Evolutionary conservation across 2,113 vertebrate species (phyloP).

Genomic region (Nibea coibor): DNA sequence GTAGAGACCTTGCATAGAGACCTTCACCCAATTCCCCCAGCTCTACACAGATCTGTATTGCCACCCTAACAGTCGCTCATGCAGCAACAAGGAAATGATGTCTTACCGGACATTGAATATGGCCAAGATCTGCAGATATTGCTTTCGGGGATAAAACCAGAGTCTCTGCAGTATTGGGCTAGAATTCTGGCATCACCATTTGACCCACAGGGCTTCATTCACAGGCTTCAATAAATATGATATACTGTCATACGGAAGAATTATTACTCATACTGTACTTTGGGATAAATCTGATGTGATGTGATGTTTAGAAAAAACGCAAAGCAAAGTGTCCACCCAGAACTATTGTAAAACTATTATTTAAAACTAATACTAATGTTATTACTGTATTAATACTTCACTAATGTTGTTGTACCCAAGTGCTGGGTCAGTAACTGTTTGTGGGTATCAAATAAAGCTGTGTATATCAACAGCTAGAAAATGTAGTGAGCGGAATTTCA

Average conservation of each 20-base stretch:
- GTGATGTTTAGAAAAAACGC: background rate
- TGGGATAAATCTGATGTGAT: background rate
- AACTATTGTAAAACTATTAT: background rate
- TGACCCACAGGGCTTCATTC: too few species aligned
- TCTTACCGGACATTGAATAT: background rate
- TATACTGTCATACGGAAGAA: too few species aligned
- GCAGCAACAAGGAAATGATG: background rate
- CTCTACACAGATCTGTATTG: too few species aligned
- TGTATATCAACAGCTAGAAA: background rate
- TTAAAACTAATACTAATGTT: too few species aligned
- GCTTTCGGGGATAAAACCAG: background rate
- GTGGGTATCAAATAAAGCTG: background rate
- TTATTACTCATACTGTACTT: too few species aligned
- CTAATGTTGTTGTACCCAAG: background rate
- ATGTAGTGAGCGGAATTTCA: constrained; percentile 1
- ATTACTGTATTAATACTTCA: background rate
- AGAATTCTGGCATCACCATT: background rate
- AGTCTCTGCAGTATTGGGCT: background rate
- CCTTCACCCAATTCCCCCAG: too few species aligned
- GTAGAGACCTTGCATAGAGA: too few species aligned
- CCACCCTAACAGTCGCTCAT: too few species aligned
- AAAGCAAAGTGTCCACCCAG: background rate
- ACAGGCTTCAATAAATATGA: too few species aligned
- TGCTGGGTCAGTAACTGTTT: background rate
- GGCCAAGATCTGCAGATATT: background rate